These are phyloP conservation scores for Amblyjoppa proteus DNA, from an alignment of 2,888 invertebrate species.

Conservation along the genomic window DNA sequence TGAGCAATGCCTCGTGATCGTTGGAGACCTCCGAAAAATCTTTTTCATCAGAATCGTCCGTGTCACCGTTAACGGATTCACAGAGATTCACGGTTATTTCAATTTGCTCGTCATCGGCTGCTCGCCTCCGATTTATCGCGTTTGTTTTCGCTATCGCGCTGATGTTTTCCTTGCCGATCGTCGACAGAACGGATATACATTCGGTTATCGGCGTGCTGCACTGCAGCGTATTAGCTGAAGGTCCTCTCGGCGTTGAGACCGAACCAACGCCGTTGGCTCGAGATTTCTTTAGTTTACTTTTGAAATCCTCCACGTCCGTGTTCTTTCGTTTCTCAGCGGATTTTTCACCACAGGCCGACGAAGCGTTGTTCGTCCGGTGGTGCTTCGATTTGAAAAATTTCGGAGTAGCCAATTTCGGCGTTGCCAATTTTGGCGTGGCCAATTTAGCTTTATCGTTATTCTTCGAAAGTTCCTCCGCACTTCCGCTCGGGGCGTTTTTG, in stretches of 20 bases:
- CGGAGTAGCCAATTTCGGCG: background rate
- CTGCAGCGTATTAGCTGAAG: background rate
- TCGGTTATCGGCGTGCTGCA: constrained; percentile 33
- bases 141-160: constrained; percentile 1
- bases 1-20: constrained; percentile 21
- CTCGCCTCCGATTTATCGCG: background rate
- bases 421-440: background rate
- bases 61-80: background rate
- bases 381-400: constrained; percentile 10
- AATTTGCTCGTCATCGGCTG: background rate
- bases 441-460: background rate
- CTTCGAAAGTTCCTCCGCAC: background rate
- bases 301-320: background rate
- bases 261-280: background rate
- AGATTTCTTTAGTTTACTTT: background rate
- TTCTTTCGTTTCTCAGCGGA: background rate
- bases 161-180: constrained; percentile 9
- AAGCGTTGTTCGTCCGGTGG: background rate
- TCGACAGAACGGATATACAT: background rate
- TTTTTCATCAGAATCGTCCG: constrained; percentile 11
- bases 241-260: background rate
- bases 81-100: no score
- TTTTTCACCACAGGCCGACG: background rate
- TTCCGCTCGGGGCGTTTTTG: background rate
- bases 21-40: background rate